These are phyloP conservation scores for Parambassis ranga DNA, from an alignment of 2,797 vertebrate species.

Conservation along the genomic window DNA sequence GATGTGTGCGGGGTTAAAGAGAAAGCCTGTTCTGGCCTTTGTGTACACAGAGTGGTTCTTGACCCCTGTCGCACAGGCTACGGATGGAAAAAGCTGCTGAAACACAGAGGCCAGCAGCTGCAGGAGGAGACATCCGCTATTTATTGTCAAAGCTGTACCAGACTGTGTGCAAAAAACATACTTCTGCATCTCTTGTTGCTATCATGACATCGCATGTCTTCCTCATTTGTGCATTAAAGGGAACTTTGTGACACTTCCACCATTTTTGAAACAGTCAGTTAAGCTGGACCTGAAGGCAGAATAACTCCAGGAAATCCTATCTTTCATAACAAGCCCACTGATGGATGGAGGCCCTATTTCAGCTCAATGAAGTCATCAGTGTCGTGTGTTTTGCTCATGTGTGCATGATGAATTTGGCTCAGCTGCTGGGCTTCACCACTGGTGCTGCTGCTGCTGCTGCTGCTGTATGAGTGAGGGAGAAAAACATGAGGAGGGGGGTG, in stretches of 20 bases:
- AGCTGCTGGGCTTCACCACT: slow-evolving; percentile 62
- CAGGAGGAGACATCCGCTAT: slow-evolving; percentile 23
- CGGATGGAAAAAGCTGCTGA: slow-evolving; percentile 58
- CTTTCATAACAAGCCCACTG: slow-evolving; percentile 52
- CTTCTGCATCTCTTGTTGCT: slow-evolving; percentile 46
- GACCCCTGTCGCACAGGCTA: slow-evolving; percentile 33
- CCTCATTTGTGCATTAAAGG: slow-evolving; percentile 54
- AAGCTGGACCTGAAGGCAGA: not conserved
- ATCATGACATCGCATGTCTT: slow-evolving; percentile 16
- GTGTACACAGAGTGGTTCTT: slow-evolving; percentile 51
- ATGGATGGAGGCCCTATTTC: slow-evolving; percentile 64
- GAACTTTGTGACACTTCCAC: slow-evolving; percentile 41
- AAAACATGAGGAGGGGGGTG: slow-evolving; percentile 31
- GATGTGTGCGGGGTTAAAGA: not conserved
- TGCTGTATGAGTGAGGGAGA: slow-evolving; percentile 40
- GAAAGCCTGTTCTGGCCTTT: slow-evolving; percentile 23
- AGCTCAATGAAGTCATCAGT: slow-evolving; percentile 69
- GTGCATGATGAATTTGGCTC: slow-evolving; percentile 67
- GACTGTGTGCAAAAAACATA: slow-evolving; percentile 39
- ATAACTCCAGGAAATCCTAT: slow-evolving; percentile 47
- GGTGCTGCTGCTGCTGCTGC: no score
- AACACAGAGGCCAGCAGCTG: slow-evolving; percentile 47
- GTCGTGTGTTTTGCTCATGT: slow-evolving; percentile 70
- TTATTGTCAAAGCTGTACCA: not conserved
- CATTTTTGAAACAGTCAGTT: not conserved